phyloP scores from a whole-genome alignment of 1,140 invertebrate species.

The Zaprionus gabonicus region DNA sequence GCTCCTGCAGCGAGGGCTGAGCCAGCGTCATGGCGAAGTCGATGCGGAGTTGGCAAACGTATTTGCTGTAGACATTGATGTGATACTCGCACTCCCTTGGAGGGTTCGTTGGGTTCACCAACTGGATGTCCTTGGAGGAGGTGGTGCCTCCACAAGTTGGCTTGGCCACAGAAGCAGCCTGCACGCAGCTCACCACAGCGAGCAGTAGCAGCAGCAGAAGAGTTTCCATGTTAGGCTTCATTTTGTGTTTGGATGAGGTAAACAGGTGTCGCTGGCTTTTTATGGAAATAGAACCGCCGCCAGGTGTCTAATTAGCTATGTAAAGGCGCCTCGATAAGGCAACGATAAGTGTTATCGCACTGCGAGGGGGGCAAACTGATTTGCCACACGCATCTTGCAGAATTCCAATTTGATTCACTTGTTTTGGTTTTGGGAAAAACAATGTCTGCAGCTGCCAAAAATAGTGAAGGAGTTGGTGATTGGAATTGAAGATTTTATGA shows the following conservation, averaged over 20 bases:
- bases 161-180: constrained; percentile 60
- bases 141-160: constrained; percentile 62
- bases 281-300: constrained; percentile 33
- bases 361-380: constrained; percentile 6
- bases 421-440: neutral
- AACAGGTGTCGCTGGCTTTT: constrained; percentile 27
- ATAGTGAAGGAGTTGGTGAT: too few relatives aligned
- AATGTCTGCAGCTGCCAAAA: neutral
- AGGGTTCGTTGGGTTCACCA: constrained; percentile 60
- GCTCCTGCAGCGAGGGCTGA: constrained; percentile 50
- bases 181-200: constrained; percentile 8
- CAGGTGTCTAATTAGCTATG: constrained; percentile 45
- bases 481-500: neutral
- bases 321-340: constrained; percentile 45
- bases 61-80: constrained; percentile 64
- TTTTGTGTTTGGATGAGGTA: constrained; percentile 27
- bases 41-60: constrained; percentile 77
- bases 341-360: constrained; percentile 54
- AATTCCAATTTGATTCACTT: neutral
- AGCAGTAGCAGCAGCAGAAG: constrained; percentile 32
- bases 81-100: constrained; percentile 66
- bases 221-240: constrained; percentile 43
- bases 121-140: constrained; percentile 68
- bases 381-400: neutral
- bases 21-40: constrained; percentile 66